Evolutionary conservation across 2,797 vertebrate species (phyloP).

Genomic region (Pogoniulus pusillus): DNA sequence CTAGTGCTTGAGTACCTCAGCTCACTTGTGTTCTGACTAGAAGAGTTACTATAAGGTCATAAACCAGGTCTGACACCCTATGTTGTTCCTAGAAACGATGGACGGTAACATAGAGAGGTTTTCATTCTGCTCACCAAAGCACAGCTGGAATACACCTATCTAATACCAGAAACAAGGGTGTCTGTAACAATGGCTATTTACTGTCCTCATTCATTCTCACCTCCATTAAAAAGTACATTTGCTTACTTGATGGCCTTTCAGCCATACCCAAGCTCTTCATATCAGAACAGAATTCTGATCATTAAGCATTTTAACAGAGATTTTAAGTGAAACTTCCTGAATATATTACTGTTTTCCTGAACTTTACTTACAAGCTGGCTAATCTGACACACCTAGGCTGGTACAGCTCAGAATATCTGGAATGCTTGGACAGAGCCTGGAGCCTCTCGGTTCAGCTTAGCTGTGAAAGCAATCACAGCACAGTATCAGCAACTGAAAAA

Average conservation of each 20-base stretch:
- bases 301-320: not conserved
- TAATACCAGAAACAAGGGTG: not conserved
- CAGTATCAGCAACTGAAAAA: not conserved
- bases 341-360: not conserved
- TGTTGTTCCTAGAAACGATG: not conserved
- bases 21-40: not conserved
- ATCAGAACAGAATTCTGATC: not conserved
- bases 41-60: not conserved
- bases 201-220: not conserved
- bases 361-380: not conserved
- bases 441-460: not conserved
- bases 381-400: not conserved
- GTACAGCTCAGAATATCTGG: not conserved
- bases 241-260: not conserved
- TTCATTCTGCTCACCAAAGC: not conserved
- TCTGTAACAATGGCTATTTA: not conserved
- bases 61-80: not conserved
- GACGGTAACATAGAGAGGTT: not conserved
- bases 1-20: not conserved
- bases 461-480: not conserved
- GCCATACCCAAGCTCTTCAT: not conserved
- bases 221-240: not conserved
- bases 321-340: not conserved
- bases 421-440: not conserved
- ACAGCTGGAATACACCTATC: not conserved